Evolutionary conservation across 2,113 vertebrate species (phyloP).

Genomic region (Lasiurus cinereus): DNA sequence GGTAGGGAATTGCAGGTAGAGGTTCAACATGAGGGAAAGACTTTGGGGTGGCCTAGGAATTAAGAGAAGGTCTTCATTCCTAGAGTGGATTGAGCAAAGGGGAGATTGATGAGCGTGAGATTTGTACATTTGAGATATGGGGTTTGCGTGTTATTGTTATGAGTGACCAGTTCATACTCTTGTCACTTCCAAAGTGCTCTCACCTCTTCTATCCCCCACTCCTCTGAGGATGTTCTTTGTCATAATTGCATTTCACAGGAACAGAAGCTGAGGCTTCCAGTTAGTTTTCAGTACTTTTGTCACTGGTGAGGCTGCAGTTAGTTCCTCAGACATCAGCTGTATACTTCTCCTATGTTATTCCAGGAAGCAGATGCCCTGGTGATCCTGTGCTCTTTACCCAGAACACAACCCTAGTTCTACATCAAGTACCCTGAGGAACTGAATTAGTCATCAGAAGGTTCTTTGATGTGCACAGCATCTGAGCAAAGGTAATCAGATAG

Average conservation of each 20-base stretch:
- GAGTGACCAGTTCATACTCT: background rate
- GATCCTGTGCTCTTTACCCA: conserved; percentile 36
- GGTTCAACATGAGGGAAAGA: background rate
- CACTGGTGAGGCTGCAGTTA: background rate
- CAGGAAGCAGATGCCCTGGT: background rate
- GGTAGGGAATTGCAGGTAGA: background rate
- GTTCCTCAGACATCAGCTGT: background rate
- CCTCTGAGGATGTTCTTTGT: background rate
- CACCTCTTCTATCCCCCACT: background rate
- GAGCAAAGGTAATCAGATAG: conserved; percentile 77
- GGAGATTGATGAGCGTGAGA: background rate
- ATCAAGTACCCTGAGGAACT: conserved; percentile 42
- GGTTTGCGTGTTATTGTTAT: too few relatives aligned
- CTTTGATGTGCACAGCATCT: conserved; percentile 70
- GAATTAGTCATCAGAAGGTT: conserved; percentile 62
- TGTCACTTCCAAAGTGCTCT: background rate
- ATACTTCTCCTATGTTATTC: conserved; percentile 19
- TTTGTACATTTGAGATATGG: background rate
- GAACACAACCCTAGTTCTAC: background rate
- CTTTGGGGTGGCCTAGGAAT: background rate
- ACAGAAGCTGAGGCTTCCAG: background rate
- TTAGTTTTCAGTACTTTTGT: background rate
- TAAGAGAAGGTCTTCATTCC: background rate
- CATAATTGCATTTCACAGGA: background rate
- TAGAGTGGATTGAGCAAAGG: background rate